phyloP scores from a whole-genome alignment of 2,797 vertebrate species.

The Phoebastria nigripes region DNA sequence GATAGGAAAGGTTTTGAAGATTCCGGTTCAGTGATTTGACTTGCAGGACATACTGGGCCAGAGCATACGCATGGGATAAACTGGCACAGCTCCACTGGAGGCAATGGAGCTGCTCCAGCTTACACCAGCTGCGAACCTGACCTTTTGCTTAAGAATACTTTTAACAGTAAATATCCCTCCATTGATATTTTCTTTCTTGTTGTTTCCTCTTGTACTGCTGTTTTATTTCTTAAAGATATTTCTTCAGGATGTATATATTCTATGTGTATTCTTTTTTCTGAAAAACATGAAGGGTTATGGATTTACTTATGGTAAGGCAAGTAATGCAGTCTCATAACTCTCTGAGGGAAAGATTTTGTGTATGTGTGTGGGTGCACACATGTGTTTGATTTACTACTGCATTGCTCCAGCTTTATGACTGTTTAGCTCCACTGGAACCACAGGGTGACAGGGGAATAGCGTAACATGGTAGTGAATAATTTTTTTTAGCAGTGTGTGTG shows the following conservation, averaged over 20 bases:
- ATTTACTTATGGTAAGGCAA: not conserved
- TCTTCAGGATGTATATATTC: not conserved
- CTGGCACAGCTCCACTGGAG: not conserved
- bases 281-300: not conserved
- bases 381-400: not conserved
- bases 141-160: not conserved
- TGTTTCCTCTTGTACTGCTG: not conserved
- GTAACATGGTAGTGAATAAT: not conserved
- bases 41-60: not conserved
- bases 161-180: not conserved
- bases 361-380: fast-evolving
- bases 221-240: not conserved
- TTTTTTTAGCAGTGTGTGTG: not conserved
- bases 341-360: not conserved
- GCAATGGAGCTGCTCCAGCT: not conserved
- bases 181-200: not conserved
- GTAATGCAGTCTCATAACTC: not conserved
- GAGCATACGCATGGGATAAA: not conserved
- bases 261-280: not conserved
- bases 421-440: not conserved
- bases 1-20: not conserved
- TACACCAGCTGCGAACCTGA: not conserved
- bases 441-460: not conserved
- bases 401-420: not conserved
- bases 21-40: not conserved